Evolutionary conservation across 1,140 invertebrate genomes (phyloP).

Genomic region (Cephus cinctus): DNA sequence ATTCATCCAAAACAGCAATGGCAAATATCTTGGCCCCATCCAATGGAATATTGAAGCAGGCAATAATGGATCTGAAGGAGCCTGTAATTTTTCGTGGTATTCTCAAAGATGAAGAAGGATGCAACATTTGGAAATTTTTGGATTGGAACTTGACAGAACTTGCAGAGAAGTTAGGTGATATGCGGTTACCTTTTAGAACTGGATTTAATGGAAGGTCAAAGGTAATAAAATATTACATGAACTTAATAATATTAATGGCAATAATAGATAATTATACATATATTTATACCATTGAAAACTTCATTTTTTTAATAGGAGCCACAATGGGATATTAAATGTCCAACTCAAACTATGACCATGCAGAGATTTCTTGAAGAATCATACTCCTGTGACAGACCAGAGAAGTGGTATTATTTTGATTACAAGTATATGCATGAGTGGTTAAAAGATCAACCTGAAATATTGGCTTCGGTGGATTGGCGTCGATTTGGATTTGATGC

Average conservation of each 20-base stretch:
- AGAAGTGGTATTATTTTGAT: slow-evolving; percentile 78
- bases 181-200: slow-evolving; percentile 51
- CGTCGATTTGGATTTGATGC: slow-evolving; percentile 73
- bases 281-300: slow-evolving; percentile 6
- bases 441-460: slow-evolving; percentile 61
- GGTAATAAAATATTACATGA: slow-evolving; percentile 33
- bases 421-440: slow-evolving; percentile 79
- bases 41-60: slow-evolving; percentile 21
- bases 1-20: too few relatives aligned
- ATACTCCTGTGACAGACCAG: slow-evolving; percentile 36
- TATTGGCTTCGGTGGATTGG: slow-evolving; percentile 73
- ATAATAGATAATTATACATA: slow-evolving; percentile 7
- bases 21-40: too few relatives aligned
- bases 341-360: slow-evolving; percentile 58
- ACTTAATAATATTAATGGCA: neutral
- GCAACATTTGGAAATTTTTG: slow-evolving; percentile 44
- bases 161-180: slow-evolving; percentile 41
- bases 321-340: slow-evolving; percentile 74
- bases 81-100: slow-evolving; percentile 45
- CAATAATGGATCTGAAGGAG: slow-evolving; percentile 33
- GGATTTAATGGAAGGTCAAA: slow-evolving; percentile 46
- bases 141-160: slow-evolving; percentile 53
- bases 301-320: slow-evolving; percentile 56
- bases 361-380: slow-evolving; percentile 62
- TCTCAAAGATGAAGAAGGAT: slow-evolving; percentile 30